Percentiles rank a stretch among this genome's conserved stretches.
These are phyloP conservation scores for Agriopis aurantiaria DNA, from an alignment of 2,888 invertebrate species.

Conservation along the genomic window DNA sequence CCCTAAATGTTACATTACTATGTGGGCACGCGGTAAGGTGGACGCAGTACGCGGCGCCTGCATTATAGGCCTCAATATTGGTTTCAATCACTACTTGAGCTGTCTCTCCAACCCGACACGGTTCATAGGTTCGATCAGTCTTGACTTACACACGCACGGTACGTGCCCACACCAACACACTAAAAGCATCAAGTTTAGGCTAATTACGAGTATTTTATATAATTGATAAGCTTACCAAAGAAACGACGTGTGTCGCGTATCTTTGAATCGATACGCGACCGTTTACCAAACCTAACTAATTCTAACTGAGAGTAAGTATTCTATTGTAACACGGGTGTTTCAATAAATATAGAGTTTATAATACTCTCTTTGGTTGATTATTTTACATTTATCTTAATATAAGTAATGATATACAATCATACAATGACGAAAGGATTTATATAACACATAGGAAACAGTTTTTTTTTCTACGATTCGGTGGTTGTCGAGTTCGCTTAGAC, in stretches of 20 bases:
- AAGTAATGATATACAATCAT: constrained; percentile 3
- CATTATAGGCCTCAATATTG: constrained; percentile 7
- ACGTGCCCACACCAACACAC: constrained; percentile 12
- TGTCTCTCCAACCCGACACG: constrained; percentile 4
- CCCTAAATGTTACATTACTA: not conserved
- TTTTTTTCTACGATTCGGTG: not conserved
- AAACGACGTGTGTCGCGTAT: not conserved
- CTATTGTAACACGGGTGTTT: constrained; percentile 35
- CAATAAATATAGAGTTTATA: constrained; percentile 32
- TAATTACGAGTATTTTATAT: constrained; percentile 23
- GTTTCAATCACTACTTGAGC: constrained; percentile 1
- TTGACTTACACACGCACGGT: constrained; percentile 21
- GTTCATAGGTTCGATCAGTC: constrained; percentile 21
- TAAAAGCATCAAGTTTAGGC: constrained; percentile 22
- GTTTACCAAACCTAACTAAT: constrained; percentile 14
- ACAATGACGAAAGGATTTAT: constrained; percentile 1
- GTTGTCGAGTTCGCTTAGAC: not conserved
- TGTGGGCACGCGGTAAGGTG: not conserved
- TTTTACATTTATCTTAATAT: constrained; percentile 20
- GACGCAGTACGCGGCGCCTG: constrained; percentile 1
- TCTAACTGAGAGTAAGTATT: constrained; percentile 33
- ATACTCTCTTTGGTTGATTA: constrained; percentile 37
- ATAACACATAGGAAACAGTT: not conserved
- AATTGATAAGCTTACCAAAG: constrained; percentile 5
- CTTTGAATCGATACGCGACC: constrained; percentile 10